A percentile compares a stretch with the other conserved stretches of the same genome.
phyloP scores from a whole-genome alignment of 92 coral and sea anemone genomes.

The Pocillopora meandrina region DNA sequence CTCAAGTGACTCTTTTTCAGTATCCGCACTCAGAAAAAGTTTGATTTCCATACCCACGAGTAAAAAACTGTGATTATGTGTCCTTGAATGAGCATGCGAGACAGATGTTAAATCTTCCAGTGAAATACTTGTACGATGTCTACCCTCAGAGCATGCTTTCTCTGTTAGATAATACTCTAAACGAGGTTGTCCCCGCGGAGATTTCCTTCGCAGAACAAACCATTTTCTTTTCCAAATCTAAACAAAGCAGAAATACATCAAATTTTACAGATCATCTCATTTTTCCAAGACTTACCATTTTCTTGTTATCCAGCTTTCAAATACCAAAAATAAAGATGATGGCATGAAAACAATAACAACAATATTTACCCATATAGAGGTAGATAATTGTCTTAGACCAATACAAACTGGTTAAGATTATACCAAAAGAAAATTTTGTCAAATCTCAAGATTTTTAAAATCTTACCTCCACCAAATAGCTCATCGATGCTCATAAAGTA shows the following conservation, averaged over 20 bases:
- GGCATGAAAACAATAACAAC: no score
- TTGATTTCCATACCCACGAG: slow-evolving; percentile 77
- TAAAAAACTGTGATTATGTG: slow-evolving; percentile 77
- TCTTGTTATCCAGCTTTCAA: no score
- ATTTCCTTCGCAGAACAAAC: slow-evolving; percentile 91
- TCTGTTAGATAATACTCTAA: slow-evolving; percentile 92
- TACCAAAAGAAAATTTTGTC: no score
- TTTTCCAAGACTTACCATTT: neutral
- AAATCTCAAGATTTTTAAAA: no score
- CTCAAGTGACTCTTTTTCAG: slow-evolving; percentile 77
- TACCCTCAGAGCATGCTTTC: slow-evolving; percentile 85
- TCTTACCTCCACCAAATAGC: no score
- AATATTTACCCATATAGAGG: no score
- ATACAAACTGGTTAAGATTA: no score
- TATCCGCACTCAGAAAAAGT: slow-evolving; percentile 81
- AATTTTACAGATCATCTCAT: neutral
- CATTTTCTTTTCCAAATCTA: slow-evolving; percentile 98
- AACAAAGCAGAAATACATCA: neutral
- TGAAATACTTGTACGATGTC: slow-evolving; percentile 81
- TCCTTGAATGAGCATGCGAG: slow-evolving; percentile 81
- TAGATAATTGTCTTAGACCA: no score
- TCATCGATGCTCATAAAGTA: no score
- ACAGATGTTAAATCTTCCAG: slow-evolving; percentile 81
- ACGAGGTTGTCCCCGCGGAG: slow-evolving; percentile 82
- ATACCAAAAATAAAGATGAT: no score